Conservation (phyloP, 2,797 vertebrate genomes). For the Petrocephalus schoutedeni region DNA sequence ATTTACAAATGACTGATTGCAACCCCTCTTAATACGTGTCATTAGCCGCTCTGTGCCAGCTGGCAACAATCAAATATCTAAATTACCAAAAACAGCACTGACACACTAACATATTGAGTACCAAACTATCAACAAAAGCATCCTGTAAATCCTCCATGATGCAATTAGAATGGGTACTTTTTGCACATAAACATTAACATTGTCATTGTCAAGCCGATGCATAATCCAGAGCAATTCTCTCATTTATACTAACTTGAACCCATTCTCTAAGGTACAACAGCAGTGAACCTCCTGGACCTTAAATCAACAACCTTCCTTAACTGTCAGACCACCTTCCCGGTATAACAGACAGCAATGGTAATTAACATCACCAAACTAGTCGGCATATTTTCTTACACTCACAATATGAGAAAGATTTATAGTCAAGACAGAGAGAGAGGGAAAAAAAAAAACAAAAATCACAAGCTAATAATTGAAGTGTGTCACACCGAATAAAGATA, state of each 20-base stretch:
- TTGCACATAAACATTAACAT: not conserved
- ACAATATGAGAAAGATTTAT: not conserved
- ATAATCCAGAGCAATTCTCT: not conserved
- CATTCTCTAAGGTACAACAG: not conserved
- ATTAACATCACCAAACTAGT: not conserved
- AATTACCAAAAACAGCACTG: not conserved
- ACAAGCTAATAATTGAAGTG: not conserved
- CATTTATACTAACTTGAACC: not conserved
- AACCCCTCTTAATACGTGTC: not conserved
- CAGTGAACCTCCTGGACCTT: not conserved
- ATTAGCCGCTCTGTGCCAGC: not conserved
- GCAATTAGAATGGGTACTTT: not conserved
- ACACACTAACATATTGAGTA: not conserved
- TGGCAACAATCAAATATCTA: not conserved
- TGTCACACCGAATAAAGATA: not conserved
- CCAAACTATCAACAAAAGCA: not conserved
- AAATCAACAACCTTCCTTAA: not conserved
- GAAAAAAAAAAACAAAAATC: not conserved
- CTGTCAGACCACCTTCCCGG: not conserved
- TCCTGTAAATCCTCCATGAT: not conserved
- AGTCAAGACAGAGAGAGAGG: not conserved
- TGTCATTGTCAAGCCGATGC: not conserved
- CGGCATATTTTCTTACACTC: not conserved
- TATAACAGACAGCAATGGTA: not conserved
- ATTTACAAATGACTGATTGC: not conserved